These are phyloP conservation scores for Bombyx mori DNA, from an alignment of 1,140 invertebrate genomes.

Conservation along the genomic window DNA sequence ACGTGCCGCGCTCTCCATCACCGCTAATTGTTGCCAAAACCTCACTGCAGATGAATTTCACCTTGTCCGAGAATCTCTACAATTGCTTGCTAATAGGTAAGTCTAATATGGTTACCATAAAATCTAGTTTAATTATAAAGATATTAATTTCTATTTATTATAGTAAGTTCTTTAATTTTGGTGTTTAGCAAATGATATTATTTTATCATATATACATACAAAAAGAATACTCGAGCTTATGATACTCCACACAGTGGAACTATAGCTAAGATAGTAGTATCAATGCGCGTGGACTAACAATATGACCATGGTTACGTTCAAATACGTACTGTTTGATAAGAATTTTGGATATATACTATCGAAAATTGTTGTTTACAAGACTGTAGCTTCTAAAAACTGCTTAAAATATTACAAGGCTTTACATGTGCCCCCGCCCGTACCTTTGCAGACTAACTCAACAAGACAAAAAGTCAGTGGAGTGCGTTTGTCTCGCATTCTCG, in stretches of 20 bases:
- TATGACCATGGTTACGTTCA: too few species aligned
- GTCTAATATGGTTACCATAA: background rate
- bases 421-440: too few species aligned
- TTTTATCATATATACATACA: background rate
- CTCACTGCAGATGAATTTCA: conserved; percentile 94
- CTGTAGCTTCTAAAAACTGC: too few species aligned
- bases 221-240: too few species aligned
- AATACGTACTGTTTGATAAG: too few species aligned
- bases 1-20: conserved; percentile 93
- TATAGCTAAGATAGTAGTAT: too few species aligned
- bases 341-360: too few species aligned
- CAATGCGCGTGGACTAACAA: too few species aligned
- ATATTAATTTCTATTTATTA: background rate
- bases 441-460: conserved; percentile 78
- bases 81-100: conserved; percentile 82
- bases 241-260: too few species aligned
- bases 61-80: conserved; percentile 89
- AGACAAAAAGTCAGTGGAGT: conserved; percentile 98
- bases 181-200: background rate
- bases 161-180: background rate
- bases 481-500: conserved; percentile 95
- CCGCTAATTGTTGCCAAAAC: conserved; percentile 97
- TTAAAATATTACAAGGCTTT: too few species aligned
- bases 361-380: too few species aligned
- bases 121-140: background rate